These are phyloP conservation scores for Colostygia pectinataria DNA, from an alignment of 2,888 invertebrate species.

Conservation along the genomic window DNA sequence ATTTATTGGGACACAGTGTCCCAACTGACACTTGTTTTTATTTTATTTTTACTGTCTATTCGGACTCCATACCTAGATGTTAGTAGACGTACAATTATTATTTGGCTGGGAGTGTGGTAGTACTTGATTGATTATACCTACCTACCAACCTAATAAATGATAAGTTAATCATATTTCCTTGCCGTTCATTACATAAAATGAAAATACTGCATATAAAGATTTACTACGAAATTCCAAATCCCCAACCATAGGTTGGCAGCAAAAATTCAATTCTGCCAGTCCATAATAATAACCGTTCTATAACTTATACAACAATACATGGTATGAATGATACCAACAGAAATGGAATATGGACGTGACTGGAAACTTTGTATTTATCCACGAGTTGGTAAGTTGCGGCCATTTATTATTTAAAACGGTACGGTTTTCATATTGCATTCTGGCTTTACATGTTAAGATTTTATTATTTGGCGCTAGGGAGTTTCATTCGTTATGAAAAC, in stretches of 20 bases:
- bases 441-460: background rate
- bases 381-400: constrained; percentile 20
- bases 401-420: constrained; percentile 28
- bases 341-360: constrained; percentile 60
- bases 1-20: too few species aligned
- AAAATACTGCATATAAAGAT: constrained; percentile 3
- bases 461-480: too few species aligned
- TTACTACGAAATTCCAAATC: constrained; percentile 16
- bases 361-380: constrained; percentile 47
- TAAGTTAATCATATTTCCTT: too few species aligned
- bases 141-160: too few species aligned
- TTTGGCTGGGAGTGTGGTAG: too few species aligned
- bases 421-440: constrained; percentile 11
- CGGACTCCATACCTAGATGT: too few species aligned
- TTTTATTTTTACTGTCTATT: too few species aligned
- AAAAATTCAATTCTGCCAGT: constrained; percentile 34
- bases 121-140: too few species aligned
- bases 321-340: constrained; percentile 50
- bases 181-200: too few species aligned
- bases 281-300: constrained; percentile 26
- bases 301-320: constrained; percentile 47
- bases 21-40: too few species aligned
- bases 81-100: too few species aligned
- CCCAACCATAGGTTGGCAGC: constrained; percentile 17
- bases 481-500: too few species aligned